Evolutionary conservation across 2,888 invertebrate species (phyloP), one percentile per base, ranked within the genome.

Genomic region (Fragum whitleyi): DNA sequence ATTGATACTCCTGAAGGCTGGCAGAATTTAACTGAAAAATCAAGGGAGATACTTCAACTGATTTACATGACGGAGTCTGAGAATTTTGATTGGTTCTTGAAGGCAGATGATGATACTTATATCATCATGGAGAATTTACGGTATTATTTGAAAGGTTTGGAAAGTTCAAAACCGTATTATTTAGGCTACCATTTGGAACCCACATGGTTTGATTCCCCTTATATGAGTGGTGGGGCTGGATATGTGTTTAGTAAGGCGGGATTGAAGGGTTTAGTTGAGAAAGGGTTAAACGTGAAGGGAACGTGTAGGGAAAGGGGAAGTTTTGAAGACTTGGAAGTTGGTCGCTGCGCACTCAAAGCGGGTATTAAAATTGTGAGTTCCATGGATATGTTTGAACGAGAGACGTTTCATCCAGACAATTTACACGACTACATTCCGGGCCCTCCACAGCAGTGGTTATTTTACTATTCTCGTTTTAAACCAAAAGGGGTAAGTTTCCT

Each of bases 211-310:
- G 79, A 82, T 57, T 80, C 80, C n/a, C 78, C 82, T 32, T 85
- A 85, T 42, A 85, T 85, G 85, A 85, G 85, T 51, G 85, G 85
- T 29, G 85, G 85, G 16, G 85, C 85, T 1, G 85, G 85, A 0
- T 85, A 85, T 74, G 79, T 85, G 19, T 85, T 85, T 21, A 85
- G 78, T 62, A 75, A 53, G 32, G 76, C 74, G 5, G 85, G 85
- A 26, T 47, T 85, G 3, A 82, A 72, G 47, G 28, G 28, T 11
- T 55, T 85, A 6, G 78, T 85, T 14, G 80, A 85, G 68, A 82
- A 78, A 26, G 85, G 85, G 16, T 39, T 82, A 19, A 69, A 79
- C 21, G 77, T 68, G 9, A 53, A 78, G 42, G 84, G 84, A 0
- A 78, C 77, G 3, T 81, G 81, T 28, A 59, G 55, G 14, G 82